These are phyloP conservation scores for Cephus nigrinus DNA, from an alignment of 2,888 invertebrate genomes.

Conservation along the genomic window DNA sequence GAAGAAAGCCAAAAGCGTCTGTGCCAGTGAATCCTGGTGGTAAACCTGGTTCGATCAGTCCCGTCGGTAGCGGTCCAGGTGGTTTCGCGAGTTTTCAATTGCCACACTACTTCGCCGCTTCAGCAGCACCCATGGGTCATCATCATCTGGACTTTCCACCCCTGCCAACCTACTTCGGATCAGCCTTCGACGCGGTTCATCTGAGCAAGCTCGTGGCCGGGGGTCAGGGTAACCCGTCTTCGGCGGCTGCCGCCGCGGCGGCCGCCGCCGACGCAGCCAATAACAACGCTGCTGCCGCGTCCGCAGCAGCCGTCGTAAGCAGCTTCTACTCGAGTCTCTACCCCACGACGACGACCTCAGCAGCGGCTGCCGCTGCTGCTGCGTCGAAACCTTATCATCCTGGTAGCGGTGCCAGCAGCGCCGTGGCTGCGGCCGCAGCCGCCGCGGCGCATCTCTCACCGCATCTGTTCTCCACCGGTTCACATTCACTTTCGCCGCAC, in stretches of 20 bases:
- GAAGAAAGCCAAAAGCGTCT: constrained; percentile 84
- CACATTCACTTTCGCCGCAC: too few relatives aligned
- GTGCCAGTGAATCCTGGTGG: constrained; percentile 73
- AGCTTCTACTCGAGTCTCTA: constrained; percentile 79
- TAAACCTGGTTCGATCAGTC: constrained; percentile 44
- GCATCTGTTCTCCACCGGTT: too few relatives aligned
- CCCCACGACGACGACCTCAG: constrained; percentile 64
- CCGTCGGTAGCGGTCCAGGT: constrained; percentile 20
- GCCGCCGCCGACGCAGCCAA: constrained; percentile 66
- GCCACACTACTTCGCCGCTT: constrained; percentile 74
- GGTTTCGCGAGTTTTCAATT: constrained; percentile 75
- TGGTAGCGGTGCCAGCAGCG: too few relatives aligned
- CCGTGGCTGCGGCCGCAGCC: neutral
- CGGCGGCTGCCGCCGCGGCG: constrained; percentile 69
- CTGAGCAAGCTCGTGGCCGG: constrained; percentile 71
- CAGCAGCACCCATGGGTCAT: constrained; percentile 69
- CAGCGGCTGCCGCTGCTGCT: too few relatives aligned
- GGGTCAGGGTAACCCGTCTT: constrained; percentile 55
- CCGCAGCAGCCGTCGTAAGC: constrained; percentile 72
- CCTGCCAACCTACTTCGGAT: constrained; percentile 80
- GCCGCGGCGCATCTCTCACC: too few relatives aligned
- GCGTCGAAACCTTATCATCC: constrained; percentile 68
- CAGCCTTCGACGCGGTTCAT: constrained; percentile 77
- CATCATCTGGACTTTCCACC: constrained; percentile 71
- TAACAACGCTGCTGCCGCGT: constrained; percentile 64